Evolutionary conservation across 2,888 invertebrate genomes (phyloP).

Genomic region (Plagiodera versicolora): DNA sequence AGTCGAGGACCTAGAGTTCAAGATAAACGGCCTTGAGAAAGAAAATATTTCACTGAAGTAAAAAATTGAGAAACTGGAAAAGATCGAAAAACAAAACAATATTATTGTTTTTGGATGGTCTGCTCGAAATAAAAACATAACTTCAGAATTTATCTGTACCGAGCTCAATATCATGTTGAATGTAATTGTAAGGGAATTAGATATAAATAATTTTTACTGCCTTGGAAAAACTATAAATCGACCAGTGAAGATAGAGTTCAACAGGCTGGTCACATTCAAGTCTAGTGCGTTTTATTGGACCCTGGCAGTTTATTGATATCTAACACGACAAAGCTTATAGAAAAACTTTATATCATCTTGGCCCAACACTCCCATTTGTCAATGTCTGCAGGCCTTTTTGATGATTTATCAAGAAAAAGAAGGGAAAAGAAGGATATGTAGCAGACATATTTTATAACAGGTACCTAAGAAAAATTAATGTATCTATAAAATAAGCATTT

Average conservation of each 20-base stretch:
- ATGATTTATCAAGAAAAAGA: too few species aligned
- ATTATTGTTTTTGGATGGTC: slow-evolving; percentile 10
- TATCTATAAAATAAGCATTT: too few species aligned
- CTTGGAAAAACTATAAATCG: slow-evolving; percentile 1
- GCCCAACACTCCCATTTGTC: too few species aligned
- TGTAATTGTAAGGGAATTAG: neutral
- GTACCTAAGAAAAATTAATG: too few species aligned
- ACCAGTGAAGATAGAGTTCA: slow-evolving; percentile 7
- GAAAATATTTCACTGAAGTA: slow-evolving; percentile 8
- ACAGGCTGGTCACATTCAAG: too few species aligned
- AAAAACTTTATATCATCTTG: too few species aligned
- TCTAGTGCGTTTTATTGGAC: too few species aligned
- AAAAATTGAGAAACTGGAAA: slow-evolving; percentile 9
- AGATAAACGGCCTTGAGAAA: slow-evolving; percentile 4
- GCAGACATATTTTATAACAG: too few species aligned
- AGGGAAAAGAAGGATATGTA: too few species aligned
- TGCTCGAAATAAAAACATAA: neutral
- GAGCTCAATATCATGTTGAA: neutral
- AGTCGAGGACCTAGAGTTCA: slow-evolving; percentile 10
- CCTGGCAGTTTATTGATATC: too few species aligned
- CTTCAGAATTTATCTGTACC: neutral
- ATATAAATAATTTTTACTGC: slow-evolving; percentile 9
- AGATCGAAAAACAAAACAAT: slow-evolving; percentile 6
- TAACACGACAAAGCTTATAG: too few species aligned
- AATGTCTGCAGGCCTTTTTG: too few species aligned